phyloP scores from a whole-genome alignment of 2,113 vertebrate species.

The Xyliphius kryptos region DNA sequence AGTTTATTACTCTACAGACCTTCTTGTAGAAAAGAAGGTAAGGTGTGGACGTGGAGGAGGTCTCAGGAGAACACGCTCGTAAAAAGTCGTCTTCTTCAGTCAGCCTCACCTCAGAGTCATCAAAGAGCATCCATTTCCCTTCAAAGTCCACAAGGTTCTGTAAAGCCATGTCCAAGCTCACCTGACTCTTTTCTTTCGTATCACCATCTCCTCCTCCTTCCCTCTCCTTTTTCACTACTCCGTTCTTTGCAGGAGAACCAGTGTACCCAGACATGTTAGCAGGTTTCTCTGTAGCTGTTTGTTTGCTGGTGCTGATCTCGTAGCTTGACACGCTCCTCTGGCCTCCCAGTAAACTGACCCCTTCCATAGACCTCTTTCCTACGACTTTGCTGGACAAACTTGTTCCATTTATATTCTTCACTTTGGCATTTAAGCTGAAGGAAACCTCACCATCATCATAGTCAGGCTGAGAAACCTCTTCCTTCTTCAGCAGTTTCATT shows the following conservation, averaged over 20 bases:
- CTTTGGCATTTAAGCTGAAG: conserved; percentile 57
- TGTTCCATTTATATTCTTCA: conserved; percentile 42
- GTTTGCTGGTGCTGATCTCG: conserved; percentile 69
- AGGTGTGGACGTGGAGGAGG: conserved; percentile 84
- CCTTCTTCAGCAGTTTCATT: too few relatives aligned
- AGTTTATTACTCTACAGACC: conserved; percentile 30
- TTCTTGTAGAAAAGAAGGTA: conserved; percentile 95
- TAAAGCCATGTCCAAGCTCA: conserved; percentile 45
- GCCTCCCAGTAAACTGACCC: conserved; percentile 85
- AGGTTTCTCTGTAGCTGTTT: too few relatives aligned
- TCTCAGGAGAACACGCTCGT: conserved; percentile 81
- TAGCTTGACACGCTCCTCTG: conserved; percentile 81
- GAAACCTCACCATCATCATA: conserved; percentile 79
- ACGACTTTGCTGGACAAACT: conserved; percentile 62
- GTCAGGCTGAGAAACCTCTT: conserved; percentile 55
- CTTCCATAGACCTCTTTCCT: conserved; percentile 78
- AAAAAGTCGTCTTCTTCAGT: conserved; percentile 90
- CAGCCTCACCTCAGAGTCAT: conserved; percentile 90
- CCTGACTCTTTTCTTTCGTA: too few relatives aligned
- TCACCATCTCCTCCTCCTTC: too few relatives aligned
- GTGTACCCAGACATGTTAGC: too few relatives aligned
- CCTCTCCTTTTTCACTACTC: background rate
- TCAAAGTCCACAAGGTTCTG: conserved; percentile 77
- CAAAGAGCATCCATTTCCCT: conserved; percentile 94
- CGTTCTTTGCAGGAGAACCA: too few relatives aligned